Evolutionary conservation across 2,797 vertebrate species (phyloP).

Genomic region (Catostomus latipinnis): DNA sequence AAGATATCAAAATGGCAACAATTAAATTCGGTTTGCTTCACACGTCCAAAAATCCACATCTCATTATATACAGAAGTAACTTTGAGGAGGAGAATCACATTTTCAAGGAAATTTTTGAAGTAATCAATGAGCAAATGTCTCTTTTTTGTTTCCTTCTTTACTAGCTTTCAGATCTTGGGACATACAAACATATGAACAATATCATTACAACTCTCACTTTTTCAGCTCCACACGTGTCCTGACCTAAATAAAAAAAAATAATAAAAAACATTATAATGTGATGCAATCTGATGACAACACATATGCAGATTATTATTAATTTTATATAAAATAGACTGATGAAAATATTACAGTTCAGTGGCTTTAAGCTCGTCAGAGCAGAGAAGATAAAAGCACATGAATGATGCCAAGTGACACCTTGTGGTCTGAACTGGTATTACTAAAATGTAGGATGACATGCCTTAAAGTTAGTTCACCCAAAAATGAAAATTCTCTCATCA

Average conservation of each 20-base stretch:
- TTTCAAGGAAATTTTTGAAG: slow-evolving; percentile 9
- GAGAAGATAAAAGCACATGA: slow-evolving; percentile 5
- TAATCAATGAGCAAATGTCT: background rate
- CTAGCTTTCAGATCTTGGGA: background rate
- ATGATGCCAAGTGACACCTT: slow-evolving; percentile 65
- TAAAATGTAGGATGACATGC: background rate
- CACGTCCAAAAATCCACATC: background rate
- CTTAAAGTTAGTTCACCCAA: too few relatives aligned
- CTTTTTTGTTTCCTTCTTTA: background rate
- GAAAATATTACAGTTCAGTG: background rate
- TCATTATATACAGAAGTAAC: background rate
- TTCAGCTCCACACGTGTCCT: slow-evolving; percentile 7
- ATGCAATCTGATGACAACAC: slow-evolving; percentile 1
- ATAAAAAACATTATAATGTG: background rate
- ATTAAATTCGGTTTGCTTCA: too few relatives aligned
- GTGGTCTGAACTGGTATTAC: slow-evolving; percentile 59
- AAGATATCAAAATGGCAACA: too few relatives aligned
- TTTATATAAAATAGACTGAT: background rate
- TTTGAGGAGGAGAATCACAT: background rate
- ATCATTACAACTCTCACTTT: background rate
- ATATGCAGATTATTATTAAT: background rate
- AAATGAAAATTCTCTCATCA: too few relatives aligned
- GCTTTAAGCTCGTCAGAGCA: background rate
- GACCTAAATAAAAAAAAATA: background rate
- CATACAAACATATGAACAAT: slow-evolving; percentile 1